These are phyloP conservation scores for Takifugu rubripes DNA, from an alignment of 2,797 vertebrate species.

Conservation along the genomic window DNA sequence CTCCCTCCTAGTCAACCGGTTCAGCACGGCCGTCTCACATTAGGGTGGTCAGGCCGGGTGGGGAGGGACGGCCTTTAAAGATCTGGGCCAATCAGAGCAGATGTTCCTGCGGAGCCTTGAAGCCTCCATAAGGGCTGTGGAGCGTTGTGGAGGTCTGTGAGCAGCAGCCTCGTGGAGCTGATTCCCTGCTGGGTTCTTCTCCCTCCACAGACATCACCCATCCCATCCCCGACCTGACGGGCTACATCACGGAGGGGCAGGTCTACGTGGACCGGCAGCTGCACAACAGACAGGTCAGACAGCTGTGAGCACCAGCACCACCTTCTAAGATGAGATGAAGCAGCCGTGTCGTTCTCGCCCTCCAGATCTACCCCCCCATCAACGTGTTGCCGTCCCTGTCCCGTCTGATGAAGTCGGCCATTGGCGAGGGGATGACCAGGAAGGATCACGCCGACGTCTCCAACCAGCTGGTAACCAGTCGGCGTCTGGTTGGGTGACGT, in stretches of 20 bases:
- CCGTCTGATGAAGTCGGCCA: constrained; percentile 82
- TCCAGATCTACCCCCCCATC: constrained; percentile 84
- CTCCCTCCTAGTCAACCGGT: constrained; percentile 32
- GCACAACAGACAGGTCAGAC: constrained; percentile 82
- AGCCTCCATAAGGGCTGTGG: no score
- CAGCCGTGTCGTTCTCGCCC: no score
- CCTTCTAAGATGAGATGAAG: no score
- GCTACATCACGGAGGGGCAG: constrained; percentile 84
- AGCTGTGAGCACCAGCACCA: no score
- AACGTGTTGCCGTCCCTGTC: constrained; percentile 84
- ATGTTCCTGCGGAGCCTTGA: no score
- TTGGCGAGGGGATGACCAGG: constrained; percentile 78
- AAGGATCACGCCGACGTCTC: constrained; percentile 82
- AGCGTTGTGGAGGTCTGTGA: no score
- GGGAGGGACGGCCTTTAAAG: no score
- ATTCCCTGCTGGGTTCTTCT: no score
- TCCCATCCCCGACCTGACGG: constrained; percentile 83
- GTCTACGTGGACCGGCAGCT: constrained; percentile 83
- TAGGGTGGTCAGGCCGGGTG: constrained; percentile 5
- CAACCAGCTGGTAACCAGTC: constrained; percentile 81
- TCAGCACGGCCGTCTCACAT: constrained; percentile 31
- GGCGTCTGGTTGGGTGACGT: no score
- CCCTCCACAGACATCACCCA: constrained; percentile 78
- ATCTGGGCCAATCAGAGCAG: no score
- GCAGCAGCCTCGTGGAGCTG: no score